Evolutionary conservation across 2,113 vertebrate genomes (phyloP).

Genomic region (Xenotilapia longispinis): DNA sequence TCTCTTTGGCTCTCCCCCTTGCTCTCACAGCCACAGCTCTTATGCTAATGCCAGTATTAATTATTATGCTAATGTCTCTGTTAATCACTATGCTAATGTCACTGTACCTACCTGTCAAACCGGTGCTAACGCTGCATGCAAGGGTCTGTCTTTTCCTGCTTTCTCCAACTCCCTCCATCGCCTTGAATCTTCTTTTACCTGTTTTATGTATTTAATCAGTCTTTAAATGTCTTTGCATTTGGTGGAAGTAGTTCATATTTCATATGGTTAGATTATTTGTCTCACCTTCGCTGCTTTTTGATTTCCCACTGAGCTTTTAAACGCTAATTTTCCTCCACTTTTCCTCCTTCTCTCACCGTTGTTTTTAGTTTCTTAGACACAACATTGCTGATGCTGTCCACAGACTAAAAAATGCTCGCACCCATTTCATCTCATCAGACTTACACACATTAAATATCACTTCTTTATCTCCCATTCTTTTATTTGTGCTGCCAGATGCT

Average conservation of each 20-base stretch:
- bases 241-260: neutral
- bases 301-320: neutral
- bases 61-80: slow-evolving; percentile 30
- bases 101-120: slow-evolving; percentile 3
- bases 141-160: neutral
- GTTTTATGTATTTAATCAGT: neutral
- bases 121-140: neutral
- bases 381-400: neutral
- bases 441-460: neutral
- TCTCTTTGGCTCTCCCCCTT: neutral
- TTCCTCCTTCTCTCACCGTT: neutral
- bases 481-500: neutral
- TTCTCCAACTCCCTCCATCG: neutral
- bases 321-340: neutral
- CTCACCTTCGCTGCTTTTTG: neutral
- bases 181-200: neutral
- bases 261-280: neutral
- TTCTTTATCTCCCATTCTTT: neutral
- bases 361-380: neutral
- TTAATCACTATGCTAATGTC: slow-evolving; percentile 41
- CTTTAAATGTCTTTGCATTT: neutral
- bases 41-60: slow-evolving; percentile 40
- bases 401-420: neutral
- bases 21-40: neutral
- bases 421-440: neutral